Conservation (phyloP, 2,888 invertebrate species). For the Tetranychus piercei region DNA sequence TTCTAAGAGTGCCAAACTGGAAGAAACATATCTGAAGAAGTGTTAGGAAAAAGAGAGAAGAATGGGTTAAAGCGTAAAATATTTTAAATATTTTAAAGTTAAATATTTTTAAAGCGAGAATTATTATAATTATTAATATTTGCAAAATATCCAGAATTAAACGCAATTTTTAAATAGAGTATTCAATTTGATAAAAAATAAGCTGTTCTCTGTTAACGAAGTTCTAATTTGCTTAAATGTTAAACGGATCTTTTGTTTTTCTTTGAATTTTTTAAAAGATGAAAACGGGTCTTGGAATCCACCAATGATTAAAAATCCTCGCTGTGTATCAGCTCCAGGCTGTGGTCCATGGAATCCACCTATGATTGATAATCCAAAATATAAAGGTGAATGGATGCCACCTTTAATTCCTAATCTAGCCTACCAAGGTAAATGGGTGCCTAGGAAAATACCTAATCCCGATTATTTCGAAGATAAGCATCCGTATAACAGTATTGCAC, state of each 20-base stretch:
- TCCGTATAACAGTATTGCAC: conserved; percentile 59
- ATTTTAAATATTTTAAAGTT: too few relatives aligned
- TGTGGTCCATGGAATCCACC: conserved; percentile 81
- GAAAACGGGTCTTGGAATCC: conserved; percentile 99
- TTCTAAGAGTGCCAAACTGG: too few relatives aligned
- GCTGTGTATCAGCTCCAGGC: conserved; percentile 56
- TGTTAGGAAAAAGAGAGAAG: too few relatives aligned
- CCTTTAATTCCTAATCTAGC: conserved; percentile 39
- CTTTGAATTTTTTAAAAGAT: conserved; percentile 40
- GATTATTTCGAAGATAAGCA: conserved; percentile 72
- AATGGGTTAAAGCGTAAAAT: too few relatives aligned
- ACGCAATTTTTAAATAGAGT: too few relatives aligned
- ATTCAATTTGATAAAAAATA: too few relatives aligned
- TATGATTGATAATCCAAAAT: conserved; percentile 65
- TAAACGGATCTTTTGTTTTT: background rate
- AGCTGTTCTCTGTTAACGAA: too few relatives aligned
- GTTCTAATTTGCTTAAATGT: too few relatives aligned
- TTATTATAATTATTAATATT: too few relatives aligned
- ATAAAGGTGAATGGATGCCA: conserved; percentile 88
- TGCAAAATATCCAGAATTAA: too few relatives aligned
- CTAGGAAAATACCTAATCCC: conserved; percentile 69
- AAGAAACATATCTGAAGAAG: too few relatives aligned
- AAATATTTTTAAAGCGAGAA: too few relatives aligned
- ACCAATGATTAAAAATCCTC: conserved; percentile 72
- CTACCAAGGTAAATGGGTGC: conserved; percentile 40